phyloP scores from a whole-genome alignment of 2,797 vertebrate species.

The Coranthus polyacanthus region DNA sequence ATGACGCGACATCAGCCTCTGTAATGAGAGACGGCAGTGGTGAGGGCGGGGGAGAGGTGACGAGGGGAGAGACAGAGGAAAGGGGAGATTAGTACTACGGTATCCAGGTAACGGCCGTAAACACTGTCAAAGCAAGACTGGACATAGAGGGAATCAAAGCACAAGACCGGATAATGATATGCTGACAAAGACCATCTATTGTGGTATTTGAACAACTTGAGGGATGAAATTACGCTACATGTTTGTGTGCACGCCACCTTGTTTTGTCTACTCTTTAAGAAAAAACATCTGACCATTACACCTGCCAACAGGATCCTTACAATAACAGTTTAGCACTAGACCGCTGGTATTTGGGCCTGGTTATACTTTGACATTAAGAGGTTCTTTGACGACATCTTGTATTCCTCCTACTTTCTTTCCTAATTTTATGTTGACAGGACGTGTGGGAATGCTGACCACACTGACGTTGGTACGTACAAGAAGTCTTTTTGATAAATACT shows the following conservation, averaged over 20 bases:
- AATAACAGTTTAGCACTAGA: background rate
- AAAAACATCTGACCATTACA: constrained; percentile 14
- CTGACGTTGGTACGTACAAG: constrained; percentile 1
- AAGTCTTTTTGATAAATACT: constrained; percentile 2
- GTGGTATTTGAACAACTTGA: constrained; percentile 34
- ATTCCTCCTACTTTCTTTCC: background rate
- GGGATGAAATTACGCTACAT: constrained; percentile 38
- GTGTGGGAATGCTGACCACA: constrained; percentile 11
- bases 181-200: constrained; percentile 53
- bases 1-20: constrained; percentile 42
- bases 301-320: constrained; percentile 27
- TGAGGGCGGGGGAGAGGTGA: constrained; percentile 35
- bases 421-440: background rate
- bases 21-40: constrained; percentile 63
- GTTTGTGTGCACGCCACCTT: constrained; percentile 15
- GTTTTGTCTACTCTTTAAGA: constrained; percentile 13
- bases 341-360: background rate
- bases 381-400: background rate
- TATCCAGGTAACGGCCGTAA: constrained; percentile 78
- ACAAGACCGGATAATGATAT: constrained; percentile 38
- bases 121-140: constrained; percentile 73
- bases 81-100: constrained; percentile 54
- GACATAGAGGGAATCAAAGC: constrained; percentile 45
- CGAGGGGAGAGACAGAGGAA: constrained; percentile 41
- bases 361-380: constrained; percentile 1